Base-by-base conservation (phyloP, 2,888 invertebrate genomes). In the Lithophane ornitopus region DNA sequence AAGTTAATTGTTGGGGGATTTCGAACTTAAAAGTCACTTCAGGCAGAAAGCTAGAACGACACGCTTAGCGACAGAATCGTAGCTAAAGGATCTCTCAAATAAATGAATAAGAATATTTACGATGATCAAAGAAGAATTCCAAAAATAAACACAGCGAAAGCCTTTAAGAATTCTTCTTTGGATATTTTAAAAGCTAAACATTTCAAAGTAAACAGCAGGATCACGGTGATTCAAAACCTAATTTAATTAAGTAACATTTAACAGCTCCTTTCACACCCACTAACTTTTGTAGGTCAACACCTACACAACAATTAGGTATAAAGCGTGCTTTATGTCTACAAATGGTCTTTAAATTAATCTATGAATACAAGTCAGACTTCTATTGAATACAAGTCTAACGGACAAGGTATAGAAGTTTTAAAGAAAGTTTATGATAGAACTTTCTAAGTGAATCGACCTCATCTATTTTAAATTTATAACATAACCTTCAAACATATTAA, bases 291-390 rank as follows among this genome's bases (percentile, higher is more conserved):
- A 61, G 39, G 39, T 49, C 28, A 46, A 62, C 61, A 46, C 46
- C 61, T 39, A 39, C 44, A 54, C 61, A 80, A 3, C 16, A 28
- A 61, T 62, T 61, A 28, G n/a, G 26, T 52, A 9, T 59, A 12
- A 34, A 70, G 14, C 9, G n/a, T 19, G 28, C 3, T 59, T 46
- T 39, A 68, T 34, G 34, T 4, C 19, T 11, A 8, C 19, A 3
- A 44, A 16, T 14, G 14, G 14, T 52, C 9, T 41, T 34, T 52
- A 61, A 34, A 72, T 28, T 44, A 56, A 22, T 41, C 2, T 28
- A 16, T 52, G n/a, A n/a, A n/a, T n/a, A n/a, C n/a, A n/a, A n/a
- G 74, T 14, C 26, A 12, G 22, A 41, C 6, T 41, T 14, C 8
- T 44, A 14, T 28, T 52, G 2, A 61, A 44, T n/a, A 49, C 12